phyloP scores from a whole-genome alignment of 2,113 vertebrate genomes.

The Orthochromis malagaraziensis region DNA sequence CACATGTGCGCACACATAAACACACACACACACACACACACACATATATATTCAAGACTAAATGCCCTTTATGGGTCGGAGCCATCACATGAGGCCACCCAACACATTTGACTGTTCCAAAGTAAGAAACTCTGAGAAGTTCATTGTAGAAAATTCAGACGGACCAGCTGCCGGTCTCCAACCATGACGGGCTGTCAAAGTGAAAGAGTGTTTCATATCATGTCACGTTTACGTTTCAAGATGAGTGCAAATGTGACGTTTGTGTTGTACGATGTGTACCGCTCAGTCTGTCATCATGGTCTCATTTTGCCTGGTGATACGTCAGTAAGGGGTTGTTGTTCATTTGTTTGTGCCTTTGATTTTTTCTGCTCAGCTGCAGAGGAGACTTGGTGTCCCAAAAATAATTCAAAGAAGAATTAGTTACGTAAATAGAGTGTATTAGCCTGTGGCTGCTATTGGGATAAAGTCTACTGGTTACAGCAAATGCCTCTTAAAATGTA shows the following conservation, averaged over 20 bases:
- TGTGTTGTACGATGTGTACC: not conserved
- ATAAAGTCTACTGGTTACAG: not conserved
- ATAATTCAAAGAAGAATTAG: not conserved
- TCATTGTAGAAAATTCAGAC: conserved; percentile 14
- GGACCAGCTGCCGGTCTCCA: not conserved
- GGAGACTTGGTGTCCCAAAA: conserved; percentile 15
- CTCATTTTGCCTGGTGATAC: conserved; percentile 31
- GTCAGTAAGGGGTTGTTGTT: conserved; percentile 59
- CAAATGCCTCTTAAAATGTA: not conserved
- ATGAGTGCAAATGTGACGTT: conserved; percentile 1
- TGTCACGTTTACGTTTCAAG: conserved; percentile 44
- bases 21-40: not conserved
- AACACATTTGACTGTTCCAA: conserved; percentile 35
- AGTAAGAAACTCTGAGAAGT: conserved; percentile 13
- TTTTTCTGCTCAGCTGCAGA: conserved; percentile 45
- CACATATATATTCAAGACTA: conserved; percentile 19
- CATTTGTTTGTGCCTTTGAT: conserved; percentile 83
- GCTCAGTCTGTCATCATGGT: conserved; percentile 7
- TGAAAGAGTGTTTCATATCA: conserved; percentile 33
- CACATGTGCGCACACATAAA: not conserved
- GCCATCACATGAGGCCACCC: conserved; percentile 36
- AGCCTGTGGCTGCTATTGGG: not conserved
- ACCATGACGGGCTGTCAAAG: conserved; percentile 6
- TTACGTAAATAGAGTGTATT: not conserved
- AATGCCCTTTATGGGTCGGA: conserved; percentile 37